A percentile compares a stretch with the other conserved stretches of the same genome.
phyloP scores from a whole-genome alignment of 2,113 vertebrate genomes.

The Galeopterus variegatus region DNA sequence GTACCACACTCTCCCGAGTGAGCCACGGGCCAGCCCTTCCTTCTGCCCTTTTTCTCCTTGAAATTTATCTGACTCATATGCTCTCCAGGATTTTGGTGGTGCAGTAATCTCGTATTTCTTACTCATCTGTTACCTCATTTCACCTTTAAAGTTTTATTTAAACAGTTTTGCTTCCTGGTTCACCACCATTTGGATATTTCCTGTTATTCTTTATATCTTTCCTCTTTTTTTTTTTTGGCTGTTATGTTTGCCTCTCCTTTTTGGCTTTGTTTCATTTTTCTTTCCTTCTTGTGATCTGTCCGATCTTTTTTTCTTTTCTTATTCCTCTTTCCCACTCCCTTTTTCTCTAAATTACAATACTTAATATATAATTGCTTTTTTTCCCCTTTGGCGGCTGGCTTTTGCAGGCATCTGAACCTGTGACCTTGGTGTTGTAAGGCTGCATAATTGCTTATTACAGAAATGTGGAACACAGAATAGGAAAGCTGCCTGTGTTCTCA shows the following conservation, averaged over 20 bases:
- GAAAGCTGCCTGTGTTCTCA: neutral
- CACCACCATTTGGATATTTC: neutral
- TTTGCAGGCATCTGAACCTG: too few species aligned
- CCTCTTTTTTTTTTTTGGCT: too few species aligned
- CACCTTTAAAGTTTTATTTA: neutral
- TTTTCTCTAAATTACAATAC: conserved; percentile 13
- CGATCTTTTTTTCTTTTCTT: neutral
- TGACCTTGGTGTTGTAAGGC: too few species aligned
- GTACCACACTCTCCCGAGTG: too few species aligned
- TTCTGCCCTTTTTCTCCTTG: neutral
- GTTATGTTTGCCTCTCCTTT: neutral
- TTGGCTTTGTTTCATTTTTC: neutral
- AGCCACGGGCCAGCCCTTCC: neutral
- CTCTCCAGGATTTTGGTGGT: neutral
- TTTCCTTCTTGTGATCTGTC: neutral
- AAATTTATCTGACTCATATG: neutral
- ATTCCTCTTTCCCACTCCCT: neutral
- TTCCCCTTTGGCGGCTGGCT: too few species aligned
- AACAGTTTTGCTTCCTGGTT: neutral
- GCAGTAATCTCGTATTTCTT: neutral
- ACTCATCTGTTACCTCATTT: conserved; percentile 18
- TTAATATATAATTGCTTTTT: neutral
- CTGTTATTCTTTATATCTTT: neutral
- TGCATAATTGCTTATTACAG: neutral
- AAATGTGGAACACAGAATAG: neutral